Evolutionary conservation across 2,888 invertebrate species (phyloP).

Genomic region (Perithous albicinctus): DNA sequence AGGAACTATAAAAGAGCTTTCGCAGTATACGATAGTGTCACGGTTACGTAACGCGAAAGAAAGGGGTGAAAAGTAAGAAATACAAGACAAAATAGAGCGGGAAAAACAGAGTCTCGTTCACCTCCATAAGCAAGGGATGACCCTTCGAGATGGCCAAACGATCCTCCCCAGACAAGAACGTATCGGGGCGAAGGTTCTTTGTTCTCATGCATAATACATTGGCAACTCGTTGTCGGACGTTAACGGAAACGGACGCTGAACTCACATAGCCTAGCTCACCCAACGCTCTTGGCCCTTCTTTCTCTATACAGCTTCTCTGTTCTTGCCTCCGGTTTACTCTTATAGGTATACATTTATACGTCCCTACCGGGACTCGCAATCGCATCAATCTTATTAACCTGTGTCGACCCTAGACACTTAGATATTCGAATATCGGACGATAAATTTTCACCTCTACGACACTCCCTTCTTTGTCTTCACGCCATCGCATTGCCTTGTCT

Average conservation of each 20-base stretch:
- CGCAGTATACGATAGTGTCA: not conserved
- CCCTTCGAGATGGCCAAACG: constrained; percentile 21
- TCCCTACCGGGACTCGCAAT: not conserved
- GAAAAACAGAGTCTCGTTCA: not conserved
- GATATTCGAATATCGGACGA: constrained; percentile 49
- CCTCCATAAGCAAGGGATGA: not conserved
- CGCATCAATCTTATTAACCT: constrained; percentile 55
- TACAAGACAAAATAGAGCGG: not conserved
- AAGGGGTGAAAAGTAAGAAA: not conserved
- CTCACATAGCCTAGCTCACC: constrained; percentile 58
- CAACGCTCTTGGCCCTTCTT: not conserved
- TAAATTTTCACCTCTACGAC: constrained; percentile 36
- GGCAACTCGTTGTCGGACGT: constrained; percentile 71
- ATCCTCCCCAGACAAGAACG: not conserved
- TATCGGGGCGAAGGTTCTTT: constrained; percentile 71
- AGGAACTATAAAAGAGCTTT: too few species aligned
- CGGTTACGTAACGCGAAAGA: not conserved
- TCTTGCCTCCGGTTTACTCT: not conserved
- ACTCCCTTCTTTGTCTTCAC: not conserved
- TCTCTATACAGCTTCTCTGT: constrained; percentile 16
- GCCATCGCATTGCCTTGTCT: not conserved
- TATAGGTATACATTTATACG: not conserved
- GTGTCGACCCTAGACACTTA: not conserved
- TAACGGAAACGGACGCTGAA: constrained; percentile 79
- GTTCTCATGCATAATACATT: constrained; percentile 80